A percentile compares a stretch with the other conserved stretches of the same genome.
These are phyloP conservation scores for Vesta saturnalis DNA, from an alignment of 2,888 invertebrate genomes.

Conservation along the genomic window DNA sequence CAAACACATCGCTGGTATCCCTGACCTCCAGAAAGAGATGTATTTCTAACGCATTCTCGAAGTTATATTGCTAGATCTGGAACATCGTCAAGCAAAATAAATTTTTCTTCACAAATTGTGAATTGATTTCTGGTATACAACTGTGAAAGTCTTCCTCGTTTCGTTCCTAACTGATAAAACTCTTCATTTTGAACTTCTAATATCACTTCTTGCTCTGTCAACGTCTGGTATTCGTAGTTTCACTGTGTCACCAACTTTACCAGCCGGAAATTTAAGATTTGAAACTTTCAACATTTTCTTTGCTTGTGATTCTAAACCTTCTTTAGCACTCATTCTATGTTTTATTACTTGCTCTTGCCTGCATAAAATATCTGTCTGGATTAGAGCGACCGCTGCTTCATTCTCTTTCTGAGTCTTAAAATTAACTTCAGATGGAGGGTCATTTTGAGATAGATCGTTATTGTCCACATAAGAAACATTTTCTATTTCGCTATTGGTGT, in stretches of 20 bases:
- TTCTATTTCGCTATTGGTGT: too few species aligned
- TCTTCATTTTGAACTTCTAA: neutral
- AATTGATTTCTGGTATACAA: neutral
- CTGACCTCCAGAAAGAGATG: neutral
- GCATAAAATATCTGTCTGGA: too few species aligned
- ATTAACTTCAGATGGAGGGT: neutral
- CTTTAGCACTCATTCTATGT: neutral
- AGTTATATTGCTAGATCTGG: neutral
- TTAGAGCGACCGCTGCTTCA: neutral
- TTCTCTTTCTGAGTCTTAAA: neutral
- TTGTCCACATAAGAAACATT: too few species aligned
- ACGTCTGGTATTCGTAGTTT: constrained; percentile 12
- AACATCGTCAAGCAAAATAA: neutral
- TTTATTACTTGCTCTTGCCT: neutral
- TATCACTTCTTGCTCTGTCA: neutral
- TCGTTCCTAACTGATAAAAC: neutral
- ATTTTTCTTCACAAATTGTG: neutral
- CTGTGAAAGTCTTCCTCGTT: neutral
- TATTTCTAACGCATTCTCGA: neutral
- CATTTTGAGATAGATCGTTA: too few species aligned
- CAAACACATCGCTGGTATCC: neutral
- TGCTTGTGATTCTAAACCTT: constrained; percentile 22
- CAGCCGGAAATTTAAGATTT: constrained; percentile 24
- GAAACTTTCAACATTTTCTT: constrained; percentile 29
- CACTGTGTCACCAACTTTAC: constrained; percentile 25